phyloP scores from a whole-genome alignment of 1,140 invertebrate species.

The Drosophila mojavensis region DNA sequence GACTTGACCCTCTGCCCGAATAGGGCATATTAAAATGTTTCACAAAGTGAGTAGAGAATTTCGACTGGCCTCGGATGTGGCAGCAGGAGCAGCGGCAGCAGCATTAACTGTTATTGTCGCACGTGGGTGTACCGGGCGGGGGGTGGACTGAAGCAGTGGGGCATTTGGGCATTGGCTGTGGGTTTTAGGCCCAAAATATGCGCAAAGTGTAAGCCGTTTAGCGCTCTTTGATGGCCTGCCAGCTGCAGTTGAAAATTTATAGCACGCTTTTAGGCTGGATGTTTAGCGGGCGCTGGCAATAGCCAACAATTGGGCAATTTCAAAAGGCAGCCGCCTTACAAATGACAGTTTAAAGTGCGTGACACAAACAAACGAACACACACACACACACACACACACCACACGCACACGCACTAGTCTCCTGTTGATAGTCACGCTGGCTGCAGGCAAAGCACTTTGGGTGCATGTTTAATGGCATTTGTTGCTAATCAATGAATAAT shows the following conservation, averaged over 20 bases:
- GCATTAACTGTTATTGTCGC: constrained; percentile 72
- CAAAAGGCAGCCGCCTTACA: constrained; percentile 58
- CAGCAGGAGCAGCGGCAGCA: constrained; percentile 32
- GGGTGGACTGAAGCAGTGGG: background rate
- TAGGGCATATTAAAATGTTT: constrained; percentile 24
- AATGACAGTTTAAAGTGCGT: constrained; percentile 77
- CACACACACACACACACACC: constrained; percentile 2
- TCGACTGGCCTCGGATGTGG: constrained; percentile 48
- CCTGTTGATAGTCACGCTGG: constrained; percentile 24
- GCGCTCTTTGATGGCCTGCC: constrained; percentile 69
- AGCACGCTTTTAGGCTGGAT: constrained; percentile 56
- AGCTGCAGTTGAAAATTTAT: constrained; percentile 67
- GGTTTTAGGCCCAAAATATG: constrained; percentile 41
- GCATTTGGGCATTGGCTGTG: constrained; percentile 11
- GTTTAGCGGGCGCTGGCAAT: constrained; percentile 13
- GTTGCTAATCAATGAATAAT: constrained; percentile 83
- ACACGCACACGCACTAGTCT: constrained; percentile 18
- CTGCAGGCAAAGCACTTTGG: constrained; percentile 61
- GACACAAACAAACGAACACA: constrained; percentile 17
- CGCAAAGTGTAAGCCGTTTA: constrained; percentile 74
- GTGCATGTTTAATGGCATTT: constrained; percentile 81
- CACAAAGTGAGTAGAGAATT: constrained; percentile 15
- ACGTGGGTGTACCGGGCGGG: constrained; percentile 6
- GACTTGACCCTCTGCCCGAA: background rate
- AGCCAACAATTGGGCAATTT: constrained; percentile 69